phyloP scores from a whole-genome alignment of 2,797 vertebrate species.

The Leuciscus waleckii region DNA sequence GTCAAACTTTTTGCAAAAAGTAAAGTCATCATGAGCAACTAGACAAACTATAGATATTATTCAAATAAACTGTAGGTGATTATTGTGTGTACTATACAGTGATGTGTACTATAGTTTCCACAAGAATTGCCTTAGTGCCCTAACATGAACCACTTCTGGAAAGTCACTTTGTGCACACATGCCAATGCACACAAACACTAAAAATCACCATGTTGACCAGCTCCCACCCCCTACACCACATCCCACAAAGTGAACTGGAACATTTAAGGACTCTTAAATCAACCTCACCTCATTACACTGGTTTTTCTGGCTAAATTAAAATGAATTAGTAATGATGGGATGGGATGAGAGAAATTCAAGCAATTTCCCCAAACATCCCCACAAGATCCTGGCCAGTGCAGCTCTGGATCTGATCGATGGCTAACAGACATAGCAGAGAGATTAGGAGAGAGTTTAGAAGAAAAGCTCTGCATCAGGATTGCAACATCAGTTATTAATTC shows the following conservation, averaged over 20 bases:
- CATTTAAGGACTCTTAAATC: conserved; percentile 39
- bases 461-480: conserved; percentile 53
- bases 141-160: conserved; percentile 2
- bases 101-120: conserved; percentile 3
- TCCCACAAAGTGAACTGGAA: conserved; percentile 44
- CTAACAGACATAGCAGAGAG: conserved; percentile 68
- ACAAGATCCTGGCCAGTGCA: conserved; percentile 66
- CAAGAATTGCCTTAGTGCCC: background rate
- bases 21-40: background rate
- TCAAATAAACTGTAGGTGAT: background rate
- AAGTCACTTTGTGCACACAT: background rate
- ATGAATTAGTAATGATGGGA: conserved; percentile 56
- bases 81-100: background rate
- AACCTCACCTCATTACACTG: conserved; percentile 60
- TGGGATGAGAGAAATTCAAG: conserved; percentile 68
- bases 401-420: conserved; percentile 63
- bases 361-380: conserved; percentile 67
- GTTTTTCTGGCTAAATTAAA: conserved; percentile 65
- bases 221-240: conserved; percentile 26
- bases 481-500: conserved; percentile 32
- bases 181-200: conserved; percentile 34
- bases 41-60: background rate
- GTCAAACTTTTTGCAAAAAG: background rate
- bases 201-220: conserved; percentile 37
- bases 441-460: conserved; percentile 59